Base-by-base conservation (phyloP, 2,888 invertebrate genomes). In the Keiferia lycopersicella region DNA sequence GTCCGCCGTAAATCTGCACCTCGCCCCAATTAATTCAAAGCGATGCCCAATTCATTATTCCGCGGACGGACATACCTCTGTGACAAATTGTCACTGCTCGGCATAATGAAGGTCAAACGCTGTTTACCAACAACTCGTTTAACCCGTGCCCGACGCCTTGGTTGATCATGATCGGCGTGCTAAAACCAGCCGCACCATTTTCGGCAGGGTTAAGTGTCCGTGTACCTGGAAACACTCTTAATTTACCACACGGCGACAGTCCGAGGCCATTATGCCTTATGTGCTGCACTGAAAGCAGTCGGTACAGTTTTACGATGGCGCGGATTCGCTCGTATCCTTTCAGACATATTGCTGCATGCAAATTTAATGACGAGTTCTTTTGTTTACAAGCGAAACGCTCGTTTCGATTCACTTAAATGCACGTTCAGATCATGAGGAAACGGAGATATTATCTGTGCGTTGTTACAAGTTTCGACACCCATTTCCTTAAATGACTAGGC, bases 341-440 rank as follows among this genome's bases (percentile, higher is more conserved):
- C 79, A 80, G 82, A 87, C 73, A 78, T 84, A 86, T 82, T 78
- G 79, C 81, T 67, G 69, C 81, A 87, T 86, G 85, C 78, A 82
- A 86, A 88, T 87, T 82, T 82, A 77, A 83, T 78, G 82, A 80
- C 80, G 58, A 48, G 57, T 57, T 66, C 53, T 66, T n/a, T 63
- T 65, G 63, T 63, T 63, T 61, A 56, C 60, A 41, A 34, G 56
- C 38, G 22, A 39, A 53, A 62, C 53, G 48, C 38, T 34, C 20
- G 45, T 18, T 26, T 53, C 48, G 62, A 39, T 62, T 62, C 38
- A 39, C 20, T 53, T 53, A 45, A 26, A 16, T 56, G n/a, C 56
- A 16, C n/a, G 7, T 45, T 7, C n/a, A 45, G 60, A 39, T 45
- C 60, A 45, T 45, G 38, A 45, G 26, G 59, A 41, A 59, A 45